Base-by-base conservation (phyloP, 2,888 invertebrate genomes). In the Encarsia formosa region DNA sequence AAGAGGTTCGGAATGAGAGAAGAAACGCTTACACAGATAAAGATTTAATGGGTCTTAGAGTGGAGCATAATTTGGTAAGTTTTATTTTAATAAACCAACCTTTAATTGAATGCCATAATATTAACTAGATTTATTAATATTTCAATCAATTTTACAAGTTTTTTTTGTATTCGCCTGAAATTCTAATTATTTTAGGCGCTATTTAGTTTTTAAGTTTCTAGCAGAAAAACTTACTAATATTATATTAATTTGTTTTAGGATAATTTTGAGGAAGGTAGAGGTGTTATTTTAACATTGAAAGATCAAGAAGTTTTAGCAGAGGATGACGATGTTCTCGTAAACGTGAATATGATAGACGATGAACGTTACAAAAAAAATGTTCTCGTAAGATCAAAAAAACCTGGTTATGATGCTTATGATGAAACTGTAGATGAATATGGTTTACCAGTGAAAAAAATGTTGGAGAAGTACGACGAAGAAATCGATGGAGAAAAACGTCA, bases 381-480 rank as follows among this genome's bases (percentile, higher is more conserved):
- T 19, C 82, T 86, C 62, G 85, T 88, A 67, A 88, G 88, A 64
- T 91, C 89, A 70, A 86, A 88, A 65, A 92, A 92, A 60, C 83
- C 85, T 2, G 86, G 88, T 2, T 96, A 96, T 74, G 89, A 90
- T 66, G 87, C 87, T 31, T 87, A 88, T 71, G 94, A 94, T 60
- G 89, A 89, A 59, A 87, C 85, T 39, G 84, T 86, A 60, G 85
- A 87, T 65, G 84, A 85, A 49, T 80, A 80, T 52, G 84, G 86
- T 4, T 79, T 84, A 53, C 81, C 83, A 3, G 76, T 75, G 58
- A 78, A 80, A 60, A 80, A 82, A 11, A 77, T 99, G 42, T 80
- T 99, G 20, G 79, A 85, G 62, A 95, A 99, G 77, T 98, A 99
- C 71, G 95, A 98, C 72, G 95, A 95, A 67, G 95, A 95, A 75